Conservation (phyloP, 2,113 vertebrate genomes). For the Benitochromis conjunctus region DNA sequence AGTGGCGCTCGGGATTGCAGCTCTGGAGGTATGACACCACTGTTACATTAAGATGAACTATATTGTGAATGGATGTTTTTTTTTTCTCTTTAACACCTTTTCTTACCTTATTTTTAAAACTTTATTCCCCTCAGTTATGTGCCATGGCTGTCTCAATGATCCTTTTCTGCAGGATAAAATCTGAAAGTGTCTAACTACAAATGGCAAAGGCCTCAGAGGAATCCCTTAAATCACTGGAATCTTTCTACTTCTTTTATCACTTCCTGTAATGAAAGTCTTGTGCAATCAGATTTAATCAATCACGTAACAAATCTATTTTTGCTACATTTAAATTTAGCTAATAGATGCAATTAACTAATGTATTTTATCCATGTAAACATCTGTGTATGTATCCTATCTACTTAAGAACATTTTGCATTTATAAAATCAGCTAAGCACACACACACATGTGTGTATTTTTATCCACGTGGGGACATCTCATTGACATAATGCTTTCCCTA, state of each 20-base stretch:
- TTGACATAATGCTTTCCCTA: too few relatives aligned
- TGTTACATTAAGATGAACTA: background rate
- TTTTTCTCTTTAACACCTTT: background rate
- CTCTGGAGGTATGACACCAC: slow-evolving; percentile 70
- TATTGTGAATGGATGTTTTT: background rate
- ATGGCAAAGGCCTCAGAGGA: background rate
- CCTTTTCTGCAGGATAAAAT: slow-evolving; percentile 64
- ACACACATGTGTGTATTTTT: too few relatives aligned
- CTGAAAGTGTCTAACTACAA: background rate
- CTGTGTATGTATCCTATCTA: background rate
- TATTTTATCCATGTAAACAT: background rate
- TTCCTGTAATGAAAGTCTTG: background rate
- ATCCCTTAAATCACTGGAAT: background rate
- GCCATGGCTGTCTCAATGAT: slow-evolving; percentile 73
- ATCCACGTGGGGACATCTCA: too few relatives aligned
- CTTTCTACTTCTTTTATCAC: background rate
- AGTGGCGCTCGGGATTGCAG: slow-evolving; percentile 73
- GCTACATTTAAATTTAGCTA: background rate
- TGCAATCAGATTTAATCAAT: slow-evolving; percentile 28
- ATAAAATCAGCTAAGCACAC: background rate
- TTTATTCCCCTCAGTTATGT: slow-evolving; percentile 49
- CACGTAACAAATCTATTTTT: slow-evolving; percentile 17
- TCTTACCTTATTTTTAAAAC: background rate
- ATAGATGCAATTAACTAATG: background rate
- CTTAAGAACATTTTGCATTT: background rate